Evolutionary conservation across 2,888 invertebrate genomes (phyloP), one percentile per base, ranked within the genome.

Genomic region (Aelia acuminata): DNA sequence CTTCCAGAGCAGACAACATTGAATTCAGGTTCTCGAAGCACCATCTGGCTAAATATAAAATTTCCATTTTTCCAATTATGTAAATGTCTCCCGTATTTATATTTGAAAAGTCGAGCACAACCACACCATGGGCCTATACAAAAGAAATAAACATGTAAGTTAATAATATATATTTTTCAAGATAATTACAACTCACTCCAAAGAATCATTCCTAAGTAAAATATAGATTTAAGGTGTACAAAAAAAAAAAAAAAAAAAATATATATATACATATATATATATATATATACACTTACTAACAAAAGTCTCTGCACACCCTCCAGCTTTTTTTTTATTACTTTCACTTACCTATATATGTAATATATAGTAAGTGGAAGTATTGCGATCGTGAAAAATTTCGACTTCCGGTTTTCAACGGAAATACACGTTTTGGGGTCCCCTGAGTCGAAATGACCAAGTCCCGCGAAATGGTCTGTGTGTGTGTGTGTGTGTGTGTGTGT

Each of bases 11-110:
- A 80, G 43, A 80, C 80, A 10, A 80, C 80, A 80, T 80, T 80
- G 35, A 80, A 80, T 43, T 80, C 80, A 3, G 80, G 43, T 43
- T 80, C 80, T 20, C 80, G 80, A 35, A 80, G 80, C 15, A 80
- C 80, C 80, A 80, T 43, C 80, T 80, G 80, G 15, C 80, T 43
- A 47, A 80, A 80, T 80, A 80, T 50, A 47, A 50, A 85, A 50
- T 85, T 39, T 22, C 85, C 85, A 85, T 49, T 85, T 48, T 53
- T 49, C 85, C 85, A 85, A 39, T 49, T 85, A 26, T 47, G 85
- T 49, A 85, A 53, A 49, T 50, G 53, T 53, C 53, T 85, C 26
- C 85, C 49, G n/a, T 85, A 85, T 53, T 85, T 85, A 39, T 85
- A 53, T 47, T 85, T 85, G 85, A 50, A 85, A 31, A 85, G 85